A percentile compares a stretch with the other conserved stretches of the same genome.
Conservation (phyloP, 2,797 vertebrate genomes). For the Mus minutoides region DNA sequence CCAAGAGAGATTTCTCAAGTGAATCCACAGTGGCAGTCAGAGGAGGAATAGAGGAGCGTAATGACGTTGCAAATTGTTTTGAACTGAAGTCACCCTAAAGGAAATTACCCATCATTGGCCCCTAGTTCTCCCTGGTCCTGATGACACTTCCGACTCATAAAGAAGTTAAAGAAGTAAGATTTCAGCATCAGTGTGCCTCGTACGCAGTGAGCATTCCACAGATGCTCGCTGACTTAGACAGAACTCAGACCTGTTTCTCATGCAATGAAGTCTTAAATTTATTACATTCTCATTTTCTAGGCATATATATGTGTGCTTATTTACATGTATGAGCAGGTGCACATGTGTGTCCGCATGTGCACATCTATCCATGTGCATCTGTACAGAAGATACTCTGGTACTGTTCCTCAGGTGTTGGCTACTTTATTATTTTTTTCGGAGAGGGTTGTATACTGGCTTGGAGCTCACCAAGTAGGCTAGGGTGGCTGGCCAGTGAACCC, state of each 20-base stretch:
- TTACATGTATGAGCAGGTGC: background rate
- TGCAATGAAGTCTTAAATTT: constrained; percentile 18
- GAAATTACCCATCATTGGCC: constrained; percentile 70
- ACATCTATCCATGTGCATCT: background rate
- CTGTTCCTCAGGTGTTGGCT: background rate
- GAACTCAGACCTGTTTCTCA: constrained; percentile 23
- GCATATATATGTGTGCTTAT: background rate
- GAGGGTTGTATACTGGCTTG: background rate
- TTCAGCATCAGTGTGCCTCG: constrained; percentile 21
- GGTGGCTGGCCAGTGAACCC: too few species aligned
- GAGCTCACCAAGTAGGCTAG: background rate
- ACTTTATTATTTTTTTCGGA: background rate
- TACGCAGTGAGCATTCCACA: background rate
- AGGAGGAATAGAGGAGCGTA: background rate
- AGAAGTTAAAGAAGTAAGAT: constrained; percentile 67
- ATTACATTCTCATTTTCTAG: background rate
- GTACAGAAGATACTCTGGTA: background rate
- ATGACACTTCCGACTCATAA: constrained; percentile 67
- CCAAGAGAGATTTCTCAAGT: background rate
- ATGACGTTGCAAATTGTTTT: background rate
- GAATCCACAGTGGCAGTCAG: background rate
- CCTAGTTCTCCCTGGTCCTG: constrained; percentile 57
- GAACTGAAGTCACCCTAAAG: constrained; percentile 69
- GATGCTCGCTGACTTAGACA: background rate
- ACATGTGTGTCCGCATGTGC: background rate